Evolutionary conservation across 2,888 invertebrate genomes (phyloP).

Genomic region (Tridacna crocea): DNA sequence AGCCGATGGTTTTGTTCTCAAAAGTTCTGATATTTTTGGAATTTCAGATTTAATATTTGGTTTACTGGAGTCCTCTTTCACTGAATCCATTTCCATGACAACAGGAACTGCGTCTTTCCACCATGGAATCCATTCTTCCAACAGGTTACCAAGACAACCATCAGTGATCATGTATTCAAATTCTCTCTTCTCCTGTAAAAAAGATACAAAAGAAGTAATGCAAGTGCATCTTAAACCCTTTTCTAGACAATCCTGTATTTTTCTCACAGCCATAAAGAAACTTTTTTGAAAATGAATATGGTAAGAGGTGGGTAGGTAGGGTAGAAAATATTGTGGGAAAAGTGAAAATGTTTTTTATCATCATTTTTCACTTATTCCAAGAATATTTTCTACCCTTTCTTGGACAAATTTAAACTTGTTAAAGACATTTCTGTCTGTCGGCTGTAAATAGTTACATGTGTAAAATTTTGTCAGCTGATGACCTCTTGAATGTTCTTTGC

Average conservation of each 20-base stretch:
- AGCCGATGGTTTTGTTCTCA: constrained; percentile 88
- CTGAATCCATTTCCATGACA: constrained; percentile 41
- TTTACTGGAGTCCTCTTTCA: neutral
- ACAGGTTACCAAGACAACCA: constrained; percentile 89
- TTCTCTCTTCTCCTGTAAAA: constrained; percentile 89
- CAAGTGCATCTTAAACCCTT: too few species aligned
- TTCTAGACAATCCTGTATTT: too few species aligned
- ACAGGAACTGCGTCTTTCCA: constrained; percentile 86
- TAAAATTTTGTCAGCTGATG: too few species aligned
- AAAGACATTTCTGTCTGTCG: too few species aligned
- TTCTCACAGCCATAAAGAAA: too few species aligned
- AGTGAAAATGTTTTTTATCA: neutral
- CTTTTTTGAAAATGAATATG: too few species aligned
- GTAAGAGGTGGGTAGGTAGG: too few species aligned
- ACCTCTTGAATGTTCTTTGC: too few species aligned
- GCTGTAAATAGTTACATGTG: too few species aligned
- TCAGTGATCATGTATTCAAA: constrained; percentile 90
- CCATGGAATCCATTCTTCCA: constrained; percentile 93
- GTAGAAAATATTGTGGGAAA: too few species aligned
- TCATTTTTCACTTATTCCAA: neutral
- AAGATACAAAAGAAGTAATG: neutral
- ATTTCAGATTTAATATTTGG: constrained; percentile 66
- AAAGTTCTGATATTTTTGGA: constrained; percentile 66
- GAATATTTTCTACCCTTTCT: too few species aligned
- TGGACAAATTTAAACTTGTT: too few species aligned